Conservation (phyloP, 2,113 vertebrate genomes). For the Megaceryle torquata region DNA sequence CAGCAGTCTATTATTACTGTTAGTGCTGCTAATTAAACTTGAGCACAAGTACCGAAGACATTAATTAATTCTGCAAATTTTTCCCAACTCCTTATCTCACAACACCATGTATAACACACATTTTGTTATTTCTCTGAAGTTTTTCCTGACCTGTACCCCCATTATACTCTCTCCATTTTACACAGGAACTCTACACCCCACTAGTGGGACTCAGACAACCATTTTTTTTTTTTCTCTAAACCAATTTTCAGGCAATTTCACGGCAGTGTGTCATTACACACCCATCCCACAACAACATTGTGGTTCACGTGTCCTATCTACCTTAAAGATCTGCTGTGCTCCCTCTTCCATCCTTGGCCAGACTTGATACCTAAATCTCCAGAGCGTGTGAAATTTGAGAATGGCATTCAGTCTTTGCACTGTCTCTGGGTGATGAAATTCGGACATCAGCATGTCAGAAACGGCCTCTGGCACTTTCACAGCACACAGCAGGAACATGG, state of each 20-base stretch:
- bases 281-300: neutral
- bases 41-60: neutral
- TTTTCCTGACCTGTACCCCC: neutral
- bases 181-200: neutral
- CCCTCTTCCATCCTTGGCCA: constrained; percentile 99
- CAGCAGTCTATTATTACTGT: neutral
- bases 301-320: constrained; percentile 12
- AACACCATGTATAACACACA: neutral
- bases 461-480: constrained; percentile 96
- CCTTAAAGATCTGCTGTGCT: constrained; percentile 99
- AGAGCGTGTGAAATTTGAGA: constrained; percentile 95
- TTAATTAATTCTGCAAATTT: neutral
- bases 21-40: neutral
- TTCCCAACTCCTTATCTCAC: neutral
- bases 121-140: neutral
- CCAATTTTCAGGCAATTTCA: neutral
- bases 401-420: constrained; percentile 94
- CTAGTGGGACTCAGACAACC: neutral
- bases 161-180: neutral
- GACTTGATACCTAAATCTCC: constrained; percentile 99
- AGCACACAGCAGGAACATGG: constrained; percentile 97
- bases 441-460: constrained; percentile 96
- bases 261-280: neutral
- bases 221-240: neutral
- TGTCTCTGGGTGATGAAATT: constrained; percentile 95